Base-by-base conservation (phyloP, 2,797 vertebrate species). In the Typhlichthys subterraneus region DNA sequence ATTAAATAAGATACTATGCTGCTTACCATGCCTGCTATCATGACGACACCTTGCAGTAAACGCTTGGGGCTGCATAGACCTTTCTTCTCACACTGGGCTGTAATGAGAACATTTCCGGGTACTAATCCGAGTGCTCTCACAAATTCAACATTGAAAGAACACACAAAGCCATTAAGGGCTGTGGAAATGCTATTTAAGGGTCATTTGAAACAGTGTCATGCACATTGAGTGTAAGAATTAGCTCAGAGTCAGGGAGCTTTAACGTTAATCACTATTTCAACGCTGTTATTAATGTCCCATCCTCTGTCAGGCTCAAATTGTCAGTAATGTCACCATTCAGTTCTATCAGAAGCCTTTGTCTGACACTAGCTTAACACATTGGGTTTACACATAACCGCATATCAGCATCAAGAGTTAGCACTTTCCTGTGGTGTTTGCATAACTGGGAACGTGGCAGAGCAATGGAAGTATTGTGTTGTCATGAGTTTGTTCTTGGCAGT, bases 91-190 rank as follows among this genome's bases (percentile, higher is more conserved):
- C 57, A 57, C 60, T 0, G 1, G 47, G 50, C 64, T 53, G 60
- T 79, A 79, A 88, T 79, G 67, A 77, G 72, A 76, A 81, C 77
- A 83, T 83, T 80, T 77, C 67, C 56, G 78, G 67, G 76, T 76
- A 81, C 82, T 89, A 88, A 85, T 90, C 77, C 60, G 70, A 55
- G 62, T 70, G 63, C 68, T 79, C 64, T 68, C 76, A 87, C 79
- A 80, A 76, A 76, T 72, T 65, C 76, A 71, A 80, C 67, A 73
- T 12, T 71, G 45, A 66, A 81, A 75, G 72, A 80, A 73, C 65
- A 79, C 57, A 69, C 67, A 81, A 76, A 78, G 72, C 70, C 55
- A 70, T 74, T 76, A 69, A 79, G 82, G 57, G 55, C 73, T 56
- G 58, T 65, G 54, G 67, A 75, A 80, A 75, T 74, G 67, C 73